Conservation (phyloP, 2,797 vertebrate species). For the Falco cherrug region DNA sequence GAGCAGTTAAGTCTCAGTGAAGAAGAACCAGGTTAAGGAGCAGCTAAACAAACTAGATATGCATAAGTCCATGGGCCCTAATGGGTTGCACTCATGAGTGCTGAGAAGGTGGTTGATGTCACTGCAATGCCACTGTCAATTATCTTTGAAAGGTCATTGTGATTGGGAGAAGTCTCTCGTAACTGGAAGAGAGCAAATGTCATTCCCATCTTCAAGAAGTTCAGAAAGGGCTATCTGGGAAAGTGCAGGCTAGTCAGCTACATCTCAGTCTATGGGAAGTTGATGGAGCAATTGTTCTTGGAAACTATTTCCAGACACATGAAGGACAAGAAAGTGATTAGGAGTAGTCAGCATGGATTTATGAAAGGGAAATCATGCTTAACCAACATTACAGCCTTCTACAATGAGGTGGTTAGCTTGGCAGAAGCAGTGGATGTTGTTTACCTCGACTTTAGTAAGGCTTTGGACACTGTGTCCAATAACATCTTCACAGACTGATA, state of each 20-base stretch:
- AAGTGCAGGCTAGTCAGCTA: neutral
- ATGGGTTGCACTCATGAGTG: neutral
- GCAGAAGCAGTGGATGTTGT: neutral
- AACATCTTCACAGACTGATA: neutral
- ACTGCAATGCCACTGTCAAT: neutral
- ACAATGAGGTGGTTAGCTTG: neutral
- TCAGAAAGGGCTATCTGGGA: too few relatives aligned
- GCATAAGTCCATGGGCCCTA: neutral
- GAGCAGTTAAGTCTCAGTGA: neutral
- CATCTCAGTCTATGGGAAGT: accelerated
- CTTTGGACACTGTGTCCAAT: neutral
- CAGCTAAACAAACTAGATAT: neutral
- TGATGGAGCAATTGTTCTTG: neutral
- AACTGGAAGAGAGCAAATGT: neutral
- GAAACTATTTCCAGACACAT: neutral
- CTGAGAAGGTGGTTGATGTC: neutral
- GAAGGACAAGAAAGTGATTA: neutral
- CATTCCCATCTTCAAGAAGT: neutral
- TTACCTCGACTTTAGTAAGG: neutral
- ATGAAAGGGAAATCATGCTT: neutral
- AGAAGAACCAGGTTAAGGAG: neutral
- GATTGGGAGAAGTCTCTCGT: neutral
- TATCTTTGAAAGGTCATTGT: neutral
- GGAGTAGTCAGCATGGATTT: neutral
- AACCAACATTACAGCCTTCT: neutral